Evolutionary conservation across 2,888 invertebrate species (phyloP), one percentile per base, ranked within the genome.

Genomic region (Amphiduros pacificus): DNA sequence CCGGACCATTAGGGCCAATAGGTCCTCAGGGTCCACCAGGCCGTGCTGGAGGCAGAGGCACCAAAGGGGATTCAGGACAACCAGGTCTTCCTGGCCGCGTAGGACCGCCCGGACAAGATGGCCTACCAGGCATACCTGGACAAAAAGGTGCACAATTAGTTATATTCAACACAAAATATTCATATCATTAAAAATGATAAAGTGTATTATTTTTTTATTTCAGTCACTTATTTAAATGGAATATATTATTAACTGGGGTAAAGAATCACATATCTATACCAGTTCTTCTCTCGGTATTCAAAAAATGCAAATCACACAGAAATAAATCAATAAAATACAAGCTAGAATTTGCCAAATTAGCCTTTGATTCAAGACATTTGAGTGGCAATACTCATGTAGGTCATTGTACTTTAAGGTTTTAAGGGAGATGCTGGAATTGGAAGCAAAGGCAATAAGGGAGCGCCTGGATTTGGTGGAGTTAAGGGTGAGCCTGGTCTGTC

Each of bases 71-170:
- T n/a, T 31, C 55, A 1, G 65, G 65, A 22, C 40, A 44, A 22
- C 56, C 63, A 11, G 55, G 55, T 2, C 31, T 22, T 2, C 24
- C 22, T 29, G 62, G 62, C 6, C 14, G 24, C n/a, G 28, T 36
- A 11, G 62, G 62, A 9, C 32, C 22, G 4, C 27, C 51, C 24
- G 77, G 76, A 14, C 27, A 62, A 6, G 67, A 73, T 62, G 77
- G 77, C 27, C 40, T 55, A 2, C 58, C 62, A 36, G 68, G 68
- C 14, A 24, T 71, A 9, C 67, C 68, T 32, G 69, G 69, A 44
- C 20, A 6, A 20, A 44, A 44, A 44, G 44, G 44, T 44, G 22
- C n/a, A 22, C 17, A 36, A 36, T 9, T 9, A 11, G 36, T n/a
- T n/a, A n/a, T n/a, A n/a, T n/a, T n/a, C n/a, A n/a, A n/a, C n/a